Evolutionary conservation across 35 echinoderm and acorn worm genomes (phyloP).

Genomic region (Apostichopus parvimensis): DNA sequence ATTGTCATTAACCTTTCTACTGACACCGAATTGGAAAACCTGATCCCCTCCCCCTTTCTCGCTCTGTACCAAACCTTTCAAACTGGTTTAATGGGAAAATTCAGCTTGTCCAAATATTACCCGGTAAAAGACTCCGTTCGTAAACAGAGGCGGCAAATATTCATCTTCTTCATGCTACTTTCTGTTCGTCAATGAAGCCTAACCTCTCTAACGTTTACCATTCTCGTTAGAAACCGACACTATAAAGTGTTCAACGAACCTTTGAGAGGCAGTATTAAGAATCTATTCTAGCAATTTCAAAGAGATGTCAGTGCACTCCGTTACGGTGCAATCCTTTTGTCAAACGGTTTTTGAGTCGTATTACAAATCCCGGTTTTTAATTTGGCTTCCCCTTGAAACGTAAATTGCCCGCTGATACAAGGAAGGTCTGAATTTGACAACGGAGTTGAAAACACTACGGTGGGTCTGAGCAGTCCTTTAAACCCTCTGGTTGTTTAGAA

Average conservation of each 20-base stretch:
- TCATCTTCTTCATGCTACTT: too few species aligned
- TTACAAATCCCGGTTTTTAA: conserved; percentile 23
- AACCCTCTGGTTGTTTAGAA: conserved; percentile 21
- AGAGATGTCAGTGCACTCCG: conserved; percentile 33
- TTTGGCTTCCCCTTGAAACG: conserved; percentile 29
- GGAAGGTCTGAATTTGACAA: not conserved
- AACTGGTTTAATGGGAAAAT: too few species aligned
- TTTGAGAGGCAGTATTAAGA: not conserved
- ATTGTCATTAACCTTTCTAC: too few species aligned
- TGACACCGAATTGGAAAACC: too few species aligned
- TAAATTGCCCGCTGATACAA: conserved; percentile 38
- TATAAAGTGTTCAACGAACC: not conserved
- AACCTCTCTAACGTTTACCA: not conserved
- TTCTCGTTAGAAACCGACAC: not conserved
- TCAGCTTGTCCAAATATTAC: too few species aligned
- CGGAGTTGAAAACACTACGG: conserved; percentile 7
- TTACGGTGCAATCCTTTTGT: conserved; percentile 47
- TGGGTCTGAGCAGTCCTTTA: conserved; percentile 18
- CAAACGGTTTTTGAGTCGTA: conserved; percentile 19
- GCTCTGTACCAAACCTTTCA: too few species aligned
- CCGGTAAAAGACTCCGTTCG: too few species aligned
- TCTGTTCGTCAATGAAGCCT: not conserved
- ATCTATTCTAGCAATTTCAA: conserved; percentile 30
- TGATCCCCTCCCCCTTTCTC: too few species aligned
- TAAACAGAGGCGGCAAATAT: too few species aligned